Percentiles rank a stretch among this genome's conserved stretches.
Conservation (phyloP, 2,888 invertebrate species). For the Drosophila acutilabella region DNA sequence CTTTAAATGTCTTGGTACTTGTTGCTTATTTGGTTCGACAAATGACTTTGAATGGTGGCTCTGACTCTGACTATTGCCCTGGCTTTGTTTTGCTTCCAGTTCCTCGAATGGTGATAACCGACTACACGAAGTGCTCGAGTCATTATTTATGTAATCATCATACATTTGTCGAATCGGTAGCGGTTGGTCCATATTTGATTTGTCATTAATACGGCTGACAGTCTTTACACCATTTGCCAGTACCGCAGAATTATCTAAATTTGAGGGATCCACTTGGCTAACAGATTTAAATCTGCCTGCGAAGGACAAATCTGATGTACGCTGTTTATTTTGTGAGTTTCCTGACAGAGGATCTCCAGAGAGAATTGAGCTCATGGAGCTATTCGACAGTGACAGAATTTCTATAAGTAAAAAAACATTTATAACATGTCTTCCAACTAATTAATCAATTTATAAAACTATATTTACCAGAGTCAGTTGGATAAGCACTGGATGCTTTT, state of each 20-base stretch:
- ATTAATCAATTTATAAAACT: background rate
- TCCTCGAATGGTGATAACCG: slow-evolving; percentile 71
- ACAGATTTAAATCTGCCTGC: slow-evolving; percentile 82
- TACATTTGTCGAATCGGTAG: slow-evolving; percentile 20
- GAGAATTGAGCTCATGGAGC: slow-evolving; percentile 82
- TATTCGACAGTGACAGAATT: slow-evolving; percentile 77
- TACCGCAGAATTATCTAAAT: slow-evolving; percentile 16
- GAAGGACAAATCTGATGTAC: slow-evolving; percentile 80
- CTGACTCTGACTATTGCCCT: slow-evolving; percentile 45
- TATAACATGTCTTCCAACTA: background rate
- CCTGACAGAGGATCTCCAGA: slow-evolving; percentile 58
- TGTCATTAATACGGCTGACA: slow-evolving; percentile 14
- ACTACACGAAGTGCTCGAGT: slow-evolving; percentile 81
- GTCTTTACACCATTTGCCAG: slow-evolving; percentile 30
- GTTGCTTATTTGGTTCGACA: slow-evolving; percentile 44
- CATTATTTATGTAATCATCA: slow-evolving; percentile 59
- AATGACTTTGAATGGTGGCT: slow-evolving; percentile 40
- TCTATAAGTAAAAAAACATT: slow-evolving; percentile 42
- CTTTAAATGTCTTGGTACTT: slow-evolving; percentile 2
- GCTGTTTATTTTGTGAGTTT: slow-evolving; percentile 42
- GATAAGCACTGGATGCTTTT: slow-evolving; percentile 30
- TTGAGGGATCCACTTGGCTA: slow-evolving; percentile 42
- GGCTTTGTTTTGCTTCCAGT: slow-evolving; percentile 58
- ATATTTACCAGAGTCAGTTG: slow-evolving; percentile 61
- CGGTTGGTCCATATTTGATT: slow-evolving; percentile 22